Evolutionary conservation across 1,140 invertebrate species (phyloP), one percentile per base, ranked within the genome.

Genomic region (Acyrthosiphon pisum): DNA sequence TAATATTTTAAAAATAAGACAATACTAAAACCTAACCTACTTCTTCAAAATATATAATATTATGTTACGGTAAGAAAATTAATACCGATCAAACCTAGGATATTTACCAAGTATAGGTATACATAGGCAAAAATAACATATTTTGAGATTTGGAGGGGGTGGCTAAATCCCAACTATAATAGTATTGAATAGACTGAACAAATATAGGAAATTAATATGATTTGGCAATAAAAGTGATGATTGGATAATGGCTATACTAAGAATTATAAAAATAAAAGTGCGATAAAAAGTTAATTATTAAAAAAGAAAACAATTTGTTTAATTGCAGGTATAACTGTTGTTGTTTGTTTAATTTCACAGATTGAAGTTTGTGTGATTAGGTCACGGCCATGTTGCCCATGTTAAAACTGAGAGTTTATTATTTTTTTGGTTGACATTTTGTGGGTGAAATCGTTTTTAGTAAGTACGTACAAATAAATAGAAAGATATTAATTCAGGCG

Each of bases 391-490:
- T 9, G 23, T 89, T 89, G 26, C 35, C 37, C 87, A 22, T 9
- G 23, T 89, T 89, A 89, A 89, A 89, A 41, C 22, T 22, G 35
- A 89, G 35, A 89, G 87, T 53, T 88, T 35, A 35, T 53, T 53
- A 56, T n/a, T 88, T 50, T 56, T 89, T 89, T 56, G 22, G 2
- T 56, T 89, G 14, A 56, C 9, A 41, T 37, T 89, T 37, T 89
- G 20, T 26, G 20, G 88, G 50, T 89, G 50, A 89, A 89, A 89
- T 89, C 22, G 88, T 56, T 89, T 41, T 89, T 56, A 56, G 22
- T 89, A 44, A n/a, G 8, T 41, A 89, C 6, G 14, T 88, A 88
- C 18, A 35, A 88, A 56, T 56, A 89, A 56, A 37, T 89, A 89
- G 88, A 56, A 89, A 89, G 2, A 89, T 37, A 22, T 26, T n/a